phyloP scores from a whole-genome alignment of 2,113 vertebrate genomes.

The Agelaius tricolor region DNA sequence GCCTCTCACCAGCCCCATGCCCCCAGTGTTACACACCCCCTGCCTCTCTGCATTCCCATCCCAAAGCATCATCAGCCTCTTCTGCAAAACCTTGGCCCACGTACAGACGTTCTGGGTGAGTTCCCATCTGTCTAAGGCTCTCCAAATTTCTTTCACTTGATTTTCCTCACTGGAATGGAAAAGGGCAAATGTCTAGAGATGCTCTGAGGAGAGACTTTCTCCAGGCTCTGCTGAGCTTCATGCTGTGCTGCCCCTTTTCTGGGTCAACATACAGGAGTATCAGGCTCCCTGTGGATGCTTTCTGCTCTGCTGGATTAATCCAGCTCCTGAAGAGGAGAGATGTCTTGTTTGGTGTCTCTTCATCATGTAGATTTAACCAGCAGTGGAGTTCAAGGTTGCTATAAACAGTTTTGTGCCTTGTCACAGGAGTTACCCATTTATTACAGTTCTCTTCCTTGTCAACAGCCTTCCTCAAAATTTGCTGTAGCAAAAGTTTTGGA shows the following conservation, averaged over 20 bases:
- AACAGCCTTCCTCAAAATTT: background rate
- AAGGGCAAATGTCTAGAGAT: background rate
- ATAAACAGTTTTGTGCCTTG: slow-evolving; percentile 71
- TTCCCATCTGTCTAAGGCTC: background rate
- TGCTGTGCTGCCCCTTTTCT: background rate
- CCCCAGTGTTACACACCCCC: background rate
- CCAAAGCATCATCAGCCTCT: background rate
- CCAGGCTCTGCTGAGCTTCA: background rate
- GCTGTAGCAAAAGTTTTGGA: background rate
- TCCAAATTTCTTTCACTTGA: background rate
- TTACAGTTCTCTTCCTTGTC: slow-evolving; percentile 65
- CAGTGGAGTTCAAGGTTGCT: slow-evolving; percentile 45
- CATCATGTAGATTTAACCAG: background rate
- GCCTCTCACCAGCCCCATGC: background rate
- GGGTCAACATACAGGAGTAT: background rate
- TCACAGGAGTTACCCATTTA: slow-evolving; percentile 62
- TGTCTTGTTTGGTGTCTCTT: background rate
- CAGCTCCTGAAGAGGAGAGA: background rate
- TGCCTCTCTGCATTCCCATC: background rate
- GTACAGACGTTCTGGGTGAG: background rate
- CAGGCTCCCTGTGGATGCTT: background rate
- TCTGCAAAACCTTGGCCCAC: background rate
- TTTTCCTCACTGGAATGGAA: background rate
- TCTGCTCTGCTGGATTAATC: background rate
- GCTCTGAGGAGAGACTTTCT: background rate